Conservation (phyloP, 2,113 vertebrate species). For the Fulica atra region DNA sequence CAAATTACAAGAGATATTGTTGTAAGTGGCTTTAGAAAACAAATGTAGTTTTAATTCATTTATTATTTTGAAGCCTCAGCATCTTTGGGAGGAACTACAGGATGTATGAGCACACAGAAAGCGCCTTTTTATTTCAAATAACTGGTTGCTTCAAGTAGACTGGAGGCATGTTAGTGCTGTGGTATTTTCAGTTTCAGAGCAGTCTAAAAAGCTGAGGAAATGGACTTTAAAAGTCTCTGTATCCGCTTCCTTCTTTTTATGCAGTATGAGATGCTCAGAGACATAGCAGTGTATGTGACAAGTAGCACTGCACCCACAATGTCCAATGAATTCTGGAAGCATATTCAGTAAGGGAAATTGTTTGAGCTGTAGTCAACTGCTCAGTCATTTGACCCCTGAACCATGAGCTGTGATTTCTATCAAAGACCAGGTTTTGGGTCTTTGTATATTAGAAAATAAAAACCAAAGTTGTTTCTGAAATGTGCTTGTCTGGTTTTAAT, state of each 20-base stretch:
- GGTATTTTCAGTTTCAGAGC: neutral
- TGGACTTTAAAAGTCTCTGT: neutral
- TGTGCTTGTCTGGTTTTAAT: neutral
- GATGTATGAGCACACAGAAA: neutral
- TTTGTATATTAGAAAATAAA: neutral
- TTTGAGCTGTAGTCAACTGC: neutral
- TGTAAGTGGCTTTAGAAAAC: neutral
- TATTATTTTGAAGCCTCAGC: neutral
- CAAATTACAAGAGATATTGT: neutral
- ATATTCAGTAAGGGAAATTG: neutral
- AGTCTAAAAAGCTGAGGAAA: neutral
- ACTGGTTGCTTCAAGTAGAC: neutral
- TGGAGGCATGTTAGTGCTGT: neutral
- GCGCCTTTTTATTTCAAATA: neutral
- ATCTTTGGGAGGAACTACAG: neutral
- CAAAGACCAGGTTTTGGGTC: neutral
- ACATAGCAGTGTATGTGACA: neutral
- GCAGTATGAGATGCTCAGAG: neutral
- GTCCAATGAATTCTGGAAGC: neutral
- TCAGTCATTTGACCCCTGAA: neutral
- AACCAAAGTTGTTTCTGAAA: neutral
- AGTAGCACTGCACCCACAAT: neutral
- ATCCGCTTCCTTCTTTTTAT: neutral
- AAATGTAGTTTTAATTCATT: accelerated
- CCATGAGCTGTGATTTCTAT: neutral